A percentile compares a stretch with the other conserved stretches of the same genome.
Conservation (phyloP, 2,797 vertebrate genomes). For the Varecia variegata region DNA sequence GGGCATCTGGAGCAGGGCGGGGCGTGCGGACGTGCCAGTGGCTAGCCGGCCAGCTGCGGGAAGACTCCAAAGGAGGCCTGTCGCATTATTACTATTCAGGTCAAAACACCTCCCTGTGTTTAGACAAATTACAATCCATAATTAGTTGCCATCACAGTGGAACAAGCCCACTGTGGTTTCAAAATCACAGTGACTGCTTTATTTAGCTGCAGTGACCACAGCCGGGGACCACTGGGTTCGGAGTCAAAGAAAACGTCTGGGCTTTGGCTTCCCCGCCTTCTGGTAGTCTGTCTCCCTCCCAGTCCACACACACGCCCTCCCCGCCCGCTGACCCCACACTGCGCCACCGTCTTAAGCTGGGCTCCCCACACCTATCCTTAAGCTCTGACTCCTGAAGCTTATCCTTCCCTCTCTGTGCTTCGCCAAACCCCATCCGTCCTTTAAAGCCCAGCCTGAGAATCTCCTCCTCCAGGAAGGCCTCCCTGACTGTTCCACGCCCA, state of each 20-base stretch:
- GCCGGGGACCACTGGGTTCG: slow-evolving; percentile 5
- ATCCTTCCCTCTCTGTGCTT: background rate
- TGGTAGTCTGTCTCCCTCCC: background rate
- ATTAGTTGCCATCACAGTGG: slow-evolving; percentile 70
- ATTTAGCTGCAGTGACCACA: background rate
- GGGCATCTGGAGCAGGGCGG: background rate
- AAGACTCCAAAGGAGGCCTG: background rate
- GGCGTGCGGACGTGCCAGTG: background rate
- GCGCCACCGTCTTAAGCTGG: background rate
- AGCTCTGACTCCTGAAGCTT: background rate
- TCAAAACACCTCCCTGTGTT: slow-evolving; percentile 55
- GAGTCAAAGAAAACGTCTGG: background rate
- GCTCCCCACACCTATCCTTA: background rate
- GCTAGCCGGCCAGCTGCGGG: background rate
- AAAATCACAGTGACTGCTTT: slow-evolving; percentile 68
- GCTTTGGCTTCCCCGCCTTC: background rate
- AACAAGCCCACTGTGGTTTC: slow-evolving; percentile 72
- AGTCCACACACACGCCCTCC: background rate
- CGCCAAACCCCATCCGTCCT: background rate
- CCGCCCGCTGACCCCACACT: background rate
- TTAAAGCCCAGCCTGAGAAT: background rate
- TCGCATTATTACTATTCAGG: slow-evolving; percentile 65
- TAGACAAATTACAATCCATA: slow-evolving; percentile 68
- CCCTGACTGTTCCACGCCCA: background rate
- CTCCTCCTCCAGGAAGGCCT: background rate